Evolutionary conservation across 2,888 invertebrate genomes (phyloP).

Genomic region (Dermolepida albohirtum): DNA sequence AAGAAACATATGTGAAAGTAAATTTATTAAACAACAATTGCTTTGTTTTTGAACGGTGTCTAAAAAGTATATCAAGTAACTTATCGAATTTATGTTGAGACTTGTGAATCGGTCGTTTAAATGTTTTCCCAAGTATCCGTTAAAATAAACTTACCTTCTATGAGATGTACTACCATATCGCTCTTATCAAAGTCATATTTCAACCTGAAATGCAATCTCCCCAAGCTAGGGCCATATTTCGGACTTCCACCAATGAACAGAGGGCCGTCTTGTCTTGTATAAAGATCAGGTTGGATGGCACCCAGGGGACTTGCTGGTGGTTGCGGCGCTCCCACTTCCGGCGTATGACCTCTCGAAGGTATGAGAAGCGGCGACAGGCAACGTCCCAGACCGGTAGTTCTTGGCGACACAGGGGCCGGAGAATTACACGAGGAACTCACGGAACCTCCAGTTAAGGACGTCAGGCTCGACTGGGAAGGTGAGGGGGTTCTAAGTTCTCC

Average conservation of each 20-base stretch:
- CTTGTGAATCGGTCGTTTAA: no score
- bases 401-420: conserved; percentile 59
- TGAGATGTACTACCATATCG: conserved; percentile 90
- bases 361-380: conserved; percentile 84
- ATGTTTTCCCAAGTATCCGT: no score
- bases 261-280: conserved; percentile 83
- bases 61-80: no score
- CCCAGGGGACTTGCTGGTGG: conserved; percentile 76
- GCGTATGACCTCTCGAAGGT: conserved; percentile 70
- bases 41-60: no score
- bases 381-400: conserved; percentile 63
- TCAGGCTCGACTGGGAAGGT: conserved; percentile 78
- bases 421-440: conserved; percentile 64
- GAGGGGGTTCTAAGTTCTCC: conserved; percentile 70
- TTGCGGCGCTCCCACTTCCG: conserved; percentile 63
- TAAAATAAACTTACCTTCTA: conserved; percentile 76
- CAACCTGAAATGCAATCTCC: conserved; percentile 84
- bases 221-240: conserved; percentile 76
- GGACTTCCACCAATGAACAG: conserved; percentile 75
- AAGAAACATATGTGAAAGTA: no score
- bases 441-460: conserved; percentile 69
- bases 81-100: no score
- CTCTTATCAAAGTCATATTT: conserved; percentile 92
- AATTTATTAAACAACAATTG: no score
- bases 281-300: conserved; percentile 88